phyloP scores from a whole-genome alignment of 2,888 invertebrate species.

The Strigamia crassipes region DNA sequence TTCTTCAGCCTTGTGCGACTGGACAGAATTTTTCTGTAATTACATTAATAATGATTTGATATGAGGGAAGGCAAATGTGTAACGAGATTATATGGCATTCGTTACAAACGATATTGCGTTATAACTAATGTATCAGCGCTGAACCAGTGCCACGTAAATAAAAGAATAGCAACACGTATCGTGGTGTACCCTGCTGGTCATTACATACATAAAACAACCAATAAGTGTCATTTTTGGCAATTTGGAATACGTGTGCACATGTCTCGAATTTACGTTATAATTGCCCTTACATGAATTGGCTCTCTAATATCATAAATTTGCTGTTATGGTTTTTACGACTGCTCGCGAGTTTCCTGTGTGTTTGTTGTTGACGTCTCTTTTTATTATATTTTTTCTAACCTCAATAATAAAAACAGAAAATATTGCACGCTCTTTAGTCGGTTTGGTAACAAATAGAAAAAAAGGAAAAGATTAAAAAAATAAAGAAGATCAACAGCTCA shows the following conservation, averaged over 20 bases:
- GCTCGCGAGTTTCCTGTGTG: constrained; percentile 14
- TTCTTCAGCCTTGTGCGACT: neutral
- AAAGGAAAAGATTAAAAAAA: constrained; percentile 19
- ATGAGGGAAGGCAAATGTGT: constrained; percentile 25
- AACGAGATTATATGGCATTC: constrained; percentile 29
- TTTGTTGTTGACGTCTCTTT: constrained; percentile 25
- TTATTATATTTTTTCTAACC: neutral
- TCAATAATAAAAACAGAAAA: constrained; percentile 23
- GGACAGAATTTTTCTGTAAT: constrained; percentile 40
- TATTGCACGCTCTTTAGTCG: constrained; percentile 19
- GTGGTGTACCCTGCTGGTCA: neutral
- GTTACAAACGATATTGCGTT: constrained; percentile 2
- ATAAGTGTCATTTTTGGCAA: constrained; percentile 10
- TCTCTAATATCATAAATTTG: neutral
- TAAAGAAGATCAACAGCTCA: constrained; percentile 24
- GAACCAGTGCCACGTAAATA: constrained; percentile 20
- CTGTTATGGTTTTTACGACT: neutral
- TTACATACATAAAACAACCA: constrained; percentile 24
- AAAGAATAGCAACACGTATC: neutral
- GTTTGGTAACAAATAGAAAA: neutral
- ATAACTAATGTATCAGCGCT: neutral
- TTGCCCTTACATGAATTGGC: constrained; percentile 29
- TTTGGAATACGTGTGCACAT: neutral
- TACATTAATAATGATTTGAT: constrained; percentile 29
- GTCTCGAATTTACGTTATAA: constrained; percentile 15